A percentile compares a stretch with the other conserved stretches of the same genome.
Conservation (phyloP, 2,113 vertebrate genomes). For the Mohoua ochrocephala region DNA sequence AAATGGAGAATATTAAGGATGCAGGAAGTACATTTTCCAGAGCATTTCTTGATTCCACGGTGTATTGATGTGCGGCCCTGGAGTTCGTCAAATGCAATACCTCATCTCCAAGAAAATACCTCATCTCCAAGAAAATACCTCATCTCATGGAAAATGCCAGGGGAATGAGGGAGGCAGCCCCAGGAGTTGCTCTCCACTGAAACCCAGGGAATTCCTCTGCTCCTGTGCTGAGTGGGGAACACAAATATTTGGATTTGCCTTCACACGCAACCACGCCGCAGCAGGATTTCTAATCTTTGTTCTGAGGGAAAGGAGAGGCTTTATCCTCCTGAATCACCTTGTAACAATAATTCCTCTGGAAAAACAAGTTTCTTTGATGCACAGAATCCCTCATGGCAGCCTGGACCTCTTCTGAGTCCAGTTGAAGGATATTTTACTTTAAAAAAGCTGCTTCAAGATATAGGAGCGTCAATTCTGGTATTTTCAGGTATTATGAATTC, state of each 20-base stretch:
- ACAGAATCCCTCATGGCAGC: neutral
- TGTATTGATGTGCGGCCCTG: constrained; percentile 58
- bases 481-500: neutral
- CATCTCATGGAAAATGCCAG: neutral
- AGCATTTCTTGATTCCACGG: constrained; percentile 34
- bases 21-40: constrained; percentile 70
- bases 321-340: neutral
- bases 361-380: neutral
- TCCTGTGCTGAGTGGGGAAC: neutral
- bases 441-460: neutral
- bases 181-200: neutral
- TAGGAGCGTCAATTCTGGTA: neutral
- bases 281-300: neutral
- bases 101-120: neutral
- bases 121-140: neutral
- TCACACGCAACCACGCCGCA: neutral
- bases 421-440: neutral
- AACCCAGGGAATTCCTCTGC: neutral
- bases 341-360: neutral
- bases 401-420: neutral
- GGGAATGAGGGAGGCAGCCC: neutral
- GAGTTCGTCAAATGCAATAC: constrained; percentile 55
- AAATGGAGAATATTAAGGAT: constrained; percentile 26
- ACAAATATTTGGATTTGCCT: neutral
- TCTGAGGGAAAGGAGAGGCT: neutral